Base-by-base conservation (phyloP, 64 coral and sea anemone species). In the Cladopsammia gracilis region DNA sequence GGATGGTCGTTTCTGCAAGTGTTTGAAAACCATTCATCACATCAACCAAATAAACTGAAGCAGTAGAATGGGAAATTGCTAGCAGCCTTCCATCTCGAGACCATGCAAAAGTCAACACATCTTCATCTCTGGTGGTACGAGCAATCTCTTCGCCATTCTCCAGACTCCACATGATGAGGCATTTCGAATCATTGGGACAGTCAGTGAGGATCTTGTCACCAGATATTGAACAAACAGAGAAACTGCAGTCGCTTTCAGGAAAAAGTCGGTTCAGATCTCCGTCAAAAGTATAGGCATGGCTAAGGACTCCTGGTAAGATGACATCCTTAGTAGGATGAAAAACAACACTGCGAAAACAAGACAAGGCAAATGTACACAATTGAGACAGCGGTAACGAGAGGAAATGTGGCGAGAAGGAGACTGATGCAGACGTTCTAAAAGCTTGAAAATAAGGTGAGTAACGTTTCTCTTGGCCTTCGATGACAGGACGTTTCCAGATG, bases 161-260 rank as follows among this genome's bases (percentile, higher is more conserved):
- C 14, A 82, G 78, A 62, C 58, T 82, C 78, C 78, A 82, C 1
- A 62, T 19, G 1, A 81, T 44, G 3, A 81, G 25, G 59, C 78
- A 82, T 82, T 48, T 82, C 2, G 57, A 7, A 82, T 82, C 8
- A 9, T 62, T 25, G 15, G 78, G 78, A 19, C 78, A 64, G 34
- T 82, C 78, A 45, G 57, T 82, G 4, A 82, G 16, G 3, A 82
- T 62, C 58, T 45, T 18, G 16, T 47, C 6, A 18, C 57, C 57
- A 10, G 6, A 62, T 44, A 82, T 10, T 62, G 57, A 62, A 34
- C 78, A 82, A 0, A 64, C 58, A 8, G 25, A 19, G 57, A 82
- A 82, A 11, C 1, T 82, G 25, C 74, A 77, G 18, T 77, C n/a
- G n/a, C 74, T 77, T 7, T 43, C 46, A 6, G 48, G 74, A 77